Conservation (phyloP, 1,140 invertebrate genomes). For the Megathymus violae region DNA sequence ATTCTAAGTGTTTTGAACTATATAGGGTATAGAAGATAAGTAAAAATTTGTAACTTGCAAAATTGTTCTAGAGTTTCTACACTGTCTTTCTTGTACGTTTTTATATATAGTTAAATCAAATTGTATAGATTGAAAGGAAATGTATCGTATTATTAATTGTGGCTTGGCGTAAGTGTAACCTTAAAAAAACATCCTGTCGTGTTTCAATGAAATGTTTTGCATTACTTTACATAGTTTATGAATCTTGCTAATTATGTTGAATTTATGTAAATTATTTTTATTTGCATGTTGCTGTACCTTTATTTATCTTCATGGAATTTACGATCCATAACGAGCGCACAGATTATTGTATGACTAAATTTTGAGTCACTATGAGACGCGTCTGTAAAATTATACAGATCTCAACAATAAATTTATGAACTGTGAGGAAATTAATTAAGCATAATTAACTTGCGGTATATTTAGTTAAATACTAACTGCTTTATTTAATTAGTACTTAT, state of each 20-base stretch:
- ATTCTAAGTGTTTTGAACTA: too few relatives aligned
- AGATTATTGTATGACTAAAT: neutral
- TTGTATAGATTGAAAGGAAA: too few relatives aligned
- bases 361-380: neutral
- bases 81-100: too few relatives aligned
- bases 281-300: neutral
- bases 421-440: conserved; percentile 16
- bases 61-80: too few relatives aligned
- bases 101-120: too few relatives aligned
- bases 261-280: neutral
- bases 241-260: neutral
- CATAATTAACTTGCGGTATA: conserved; percentile 12
- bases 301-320: neutral
- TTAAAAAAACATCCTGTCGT: neutral
- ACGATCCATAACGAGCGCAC: neutral
- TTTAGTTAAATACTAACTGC: conserved; percentile 8
- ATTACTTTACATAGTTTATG: neutral
- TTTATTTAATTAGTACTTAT: conserved; percentile 3
- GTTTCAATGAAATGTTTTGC: neutral
- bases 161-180: too few relatives aligned
- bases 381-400: conserved; percentile 12
- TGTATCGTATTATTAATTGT: too few relatives aligned
- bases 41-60: too few relatives aligned
- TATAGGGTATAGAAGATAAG: too few relatives aligned
- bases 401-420: conserved; percentile 18